These are phyloP conservation scores for Molossus molossus DNA, from an alignment of 2,797 vertebrate species.

Conservation along the genomic window DNA sequence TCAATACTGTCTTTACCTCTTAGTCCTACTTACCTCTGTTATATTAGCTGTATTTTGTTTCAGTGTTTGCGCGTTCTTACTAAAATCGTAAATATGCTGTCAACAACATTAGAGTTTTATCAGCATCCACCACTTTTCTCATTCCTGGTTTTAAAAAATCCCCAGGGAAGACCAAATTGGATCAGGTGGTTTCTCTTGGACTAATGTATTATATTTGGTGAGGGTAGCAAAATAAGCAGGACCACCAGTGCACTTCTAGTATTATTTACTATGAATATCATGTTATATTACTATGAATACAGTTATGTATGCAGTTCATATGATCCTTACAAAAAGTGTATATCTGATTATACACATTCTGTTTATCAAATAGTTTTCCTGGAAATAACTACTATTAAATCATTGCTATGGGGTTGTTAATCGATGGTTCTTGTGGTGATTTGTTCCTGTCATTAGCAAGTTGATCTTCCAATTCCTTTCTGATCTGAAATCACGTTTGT, in stretches of 20 bases:
- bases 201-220: conserved; percentile 46
- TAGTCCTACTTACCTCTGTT: conserved; percentile 39
- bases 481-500: neutral
- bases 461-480: conserved; percentile 1
- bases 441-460: conserved; percentile 49
- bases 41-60: conserved; percentile 49
- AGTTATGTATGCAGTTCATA: neutral
- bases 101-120: conserved; percentile 35
- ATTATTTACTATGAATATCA: conserved; percentile 1
- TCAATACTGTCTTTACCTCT: neutral
- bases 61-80: conserved; percentile 39
- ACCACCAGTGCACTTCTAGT: neutral
- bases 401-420: neutral
- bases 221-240: neutral
- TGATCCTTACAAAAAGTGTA: conserved; percentile 32
- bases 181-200: conserved; percentile 58
- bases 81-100: conserved; percentile 31
- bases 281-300: conserved; percentile 24
- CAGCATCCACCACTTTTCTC: neutral
- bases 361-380: conserved; percentile 59
- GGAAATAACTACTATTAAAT: conserved; percentile 51
- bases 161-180: neutral
- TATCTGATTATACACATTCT: neutral
- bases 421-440: neutral
- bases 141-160: conserved; percentile 66